phyloP scores from a whole-genome alignment of 2,888 invertebrate genomes.

The Trachelus iudaicus region DNA sequence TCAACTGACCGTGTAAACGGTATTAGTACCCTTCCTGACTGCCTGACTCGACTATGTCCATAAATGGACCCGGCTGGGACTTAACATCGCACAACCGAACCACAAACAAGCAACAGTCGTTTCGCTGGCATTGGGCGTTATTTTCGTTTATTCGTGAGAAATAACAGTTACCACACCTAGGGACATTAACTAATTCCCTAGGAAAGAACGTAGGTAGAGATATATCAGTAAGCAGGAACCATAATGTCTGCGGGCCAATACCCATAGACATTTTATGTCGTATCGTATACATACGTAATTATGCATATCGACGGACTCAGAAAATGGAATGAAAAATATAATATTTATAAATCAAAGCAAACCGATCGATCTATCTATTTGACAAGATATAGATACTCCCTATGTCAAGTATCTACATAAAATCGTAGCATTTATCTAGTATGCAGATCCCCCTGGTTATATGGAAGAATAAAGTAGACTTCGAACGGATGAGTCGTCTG shows the following conservation, averaged over 20 bases:
- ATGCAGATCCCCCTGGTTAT: background rate
- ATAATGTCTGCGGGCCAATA: background rate
- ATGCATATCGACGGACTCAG: background rate
- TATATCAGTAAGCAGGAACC: background rate
- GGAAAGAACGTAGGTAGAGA: background rate
- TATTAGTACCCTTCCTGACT: constrained; percentile 29
- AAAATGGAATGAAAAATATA: background rate
- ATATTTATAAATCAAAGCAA: background rate
- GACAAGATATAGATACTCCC: background rate
- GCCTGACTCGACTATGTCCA: background rate
- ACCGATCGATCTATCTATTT: background rate
- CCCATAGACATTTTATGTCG: background rate
- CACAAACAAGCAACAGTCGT: background rate
- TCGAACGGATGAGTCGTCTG: background rate
- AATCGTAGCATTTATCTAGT: background rate
- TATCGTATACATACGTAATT: background rate
- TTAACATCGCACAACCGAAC: background rate
- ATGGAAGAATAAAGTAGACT: background rate
- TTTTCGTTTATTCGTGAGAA: background rate
- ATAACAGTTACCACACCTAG: background rate
- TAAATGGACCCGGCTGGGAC: background rate
- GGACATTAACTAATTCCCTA: background rate
- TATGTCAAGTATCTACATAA: background rate
- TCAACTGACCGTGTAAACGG: constrained; percentile 48
- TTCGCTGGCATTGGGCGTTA: background rate